These are phyloP conservation scores for Diabrotica undecimpunctata DNA, from an alignment of 1,140 invertebrate species.

Conservation along the genomic window DNA sequence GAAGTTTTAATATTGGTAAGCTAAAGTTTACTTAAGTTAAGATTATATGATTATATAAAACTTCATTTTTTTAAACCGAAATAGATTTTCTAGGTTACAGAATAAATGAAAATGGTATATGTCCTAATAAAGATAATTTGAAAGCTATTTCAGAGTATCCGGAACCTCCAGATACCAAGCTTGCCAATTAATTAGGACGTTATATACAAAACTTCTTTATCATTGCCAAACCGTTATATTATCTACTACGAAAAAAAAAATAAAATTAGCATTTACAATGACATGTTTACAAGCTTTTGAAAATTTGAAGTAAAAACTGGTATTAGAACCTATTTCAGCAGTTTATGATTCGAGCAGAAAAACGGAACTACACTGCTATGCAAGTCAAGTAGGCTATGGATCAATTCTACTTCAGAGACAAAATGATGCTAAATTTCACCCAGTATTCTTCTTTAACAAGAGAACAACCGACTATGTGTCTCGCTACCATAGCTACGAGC, in stretches of 20 bases:
- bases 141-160: conserved; percentile 23
- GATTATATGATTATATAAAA: too few relatives aligned
- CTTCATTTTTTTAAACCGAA: conserved; percentile 24
- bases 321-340: conserved; percentile 14
- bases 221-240: conserved; percentile 34
- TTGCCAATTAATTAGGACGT: conserved; percentile 27
- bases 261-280: conserved; percentile 28
- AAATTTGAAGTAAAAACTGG: conserved; percentile 22
- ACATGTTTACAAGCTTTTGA: conserved; percentile 32
- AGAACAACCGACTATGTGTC: conserved; percentile 41
- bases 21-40: conserved; percentile 25
- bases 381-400: conserved; percentile 7
- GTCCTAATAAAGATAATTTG: conserved; percentile 16
- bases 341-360: conserved; percentile 17
- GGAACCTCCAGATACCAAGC: conserved; percentile 15
- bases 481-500: conserved; percentile 46
- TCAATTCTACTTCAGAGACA: conserved; percentile 21
- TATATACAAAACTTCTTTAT: conserved; percentile 33
- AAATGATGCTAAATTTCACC: conserved; percentile 31
- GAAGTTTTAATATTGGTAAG: conserved; percentile 23
- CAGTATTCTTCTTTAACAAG: conserved; percentile 45
- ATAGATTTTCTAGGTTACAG: conserved; percentile 30
- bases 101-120: conserved; percentile 25
- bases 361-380: conserved; percentile 27
- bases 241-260: conserved; percentile 36